Conservation (phyloP, 2,113 vertebrate genomes). For the Otus sunia region DNA sequence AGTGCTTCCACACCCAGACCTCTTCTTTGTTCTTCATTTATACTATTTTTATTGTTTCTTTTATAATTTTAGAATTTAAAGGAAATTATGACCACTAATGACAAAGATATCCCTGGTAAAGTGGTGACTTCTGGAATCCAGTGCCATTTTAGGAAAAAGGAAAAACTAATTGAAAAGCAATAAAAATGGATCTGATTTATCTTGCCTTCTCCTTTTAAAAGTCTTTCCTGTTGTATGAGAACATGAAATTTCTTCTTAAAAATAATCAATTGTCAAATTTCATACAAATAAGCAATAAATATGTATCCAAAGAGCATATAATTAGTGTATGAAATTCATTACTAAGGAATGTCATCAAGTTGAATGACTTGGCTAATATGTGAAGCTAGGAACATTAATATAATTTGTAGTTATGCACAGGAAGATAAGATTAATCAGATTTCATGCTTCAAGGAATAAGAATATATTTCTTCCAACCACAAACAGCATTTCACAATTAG, state of each 20-base stretch:
- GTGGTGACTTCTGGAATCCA: neutral
- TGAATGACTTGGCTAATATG: neutral
- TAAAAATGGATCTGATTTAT: neutral
- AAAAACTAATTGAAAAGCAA: neutral
- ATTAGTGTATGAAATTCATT: neutral
- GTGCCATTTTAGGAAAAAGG: neutral
- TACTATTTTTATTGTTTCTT: neutral
- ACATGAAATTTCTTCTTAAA: neutral
- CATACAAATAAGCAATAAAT: neutral
- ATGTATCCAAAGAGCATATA: neutral
- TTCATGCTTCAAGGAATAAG: neutral
- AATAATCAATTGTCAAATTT: neutral
- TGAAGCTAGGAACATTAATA: neutral
- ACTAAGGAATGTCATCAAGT: neutral
- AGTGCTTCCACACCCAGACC: neutral
- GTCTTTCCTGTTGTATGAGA: neutral
- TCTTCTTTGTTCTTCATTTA: neutral
- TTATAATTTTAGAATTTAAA: neutral
- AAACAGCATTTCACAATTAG: slow-evolving; percentile 16
- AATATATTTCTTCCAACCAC: neutral
- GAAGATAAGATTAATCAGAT: slow-evolving; percentile 18
- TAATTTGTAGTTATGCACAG: neutral
- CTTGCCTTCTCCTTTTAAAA: neutral
- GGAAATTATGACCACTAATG: neutral
- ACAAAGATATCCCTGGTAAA: neutral